phyloP scores from a whole-genome alignment of 2,888 invertebrate species.

The Spialia ferax region DNA sequence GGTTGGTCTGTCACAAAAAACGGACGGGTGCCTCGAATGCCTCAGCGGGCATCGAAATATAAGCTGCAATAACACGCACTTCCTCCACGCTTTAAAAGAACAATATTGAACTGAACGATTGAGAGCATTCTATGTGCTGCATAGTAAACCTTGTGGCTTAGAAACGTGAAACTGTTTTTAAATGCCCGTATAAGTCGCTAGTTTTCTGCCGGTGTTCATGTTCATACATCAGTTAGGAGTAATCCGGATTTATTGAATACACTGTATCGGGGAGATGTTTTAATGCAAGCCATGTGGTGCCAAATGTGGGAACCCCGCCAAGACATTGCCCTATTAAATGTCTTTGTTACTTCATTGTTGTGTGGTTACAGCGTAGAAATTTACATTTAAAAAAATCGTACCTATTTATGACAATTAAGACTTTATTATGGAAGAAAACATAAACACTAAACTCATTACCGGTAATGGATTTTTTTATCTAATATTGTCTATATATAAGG shows the following conservation, averaged over 20 bases:
- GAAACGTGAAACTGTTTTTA: constrained; percentile 59
- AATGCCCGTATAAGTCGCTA: constrained; percentile 49
- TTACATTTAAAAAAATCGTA: not conserved
- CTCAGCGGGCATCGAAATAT: constrained; percentile 84
- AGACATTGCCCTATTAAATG: constrained; percentile 80
- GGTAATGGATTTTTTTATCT: not conserved
- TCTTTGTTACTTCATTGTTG: constrained; percentile 80
- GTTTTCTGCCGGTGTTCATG: constrained; percentile 61
- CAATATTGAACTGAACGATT: constrained; percentile 48
- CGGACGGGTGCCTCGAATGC: constrained; percentile 83
- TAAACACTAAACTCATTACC: not conserved
- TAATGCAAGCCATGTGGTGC: constrained; percentile 81
- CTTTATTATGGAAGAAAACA: not conserved
- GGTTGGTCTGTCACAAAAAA: constrained; percentile 86
- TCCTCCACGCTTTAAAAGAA: constrained; percentile 71
- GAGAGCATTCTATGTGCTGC: constrained; percentile 52
- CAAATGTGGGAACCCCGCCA: constrained; percentile 85
- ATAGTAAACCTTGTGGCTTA: constrained; percentile 62
- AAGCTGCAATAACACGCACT: constrained; percentile 86
- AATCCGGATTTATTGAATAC: constrained; percentile 84
- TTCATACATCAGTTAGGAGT: constrained; percentile 68
- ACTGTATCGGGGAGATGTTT: constrained; percentile 69
- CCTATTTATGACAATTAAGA: not conserved
- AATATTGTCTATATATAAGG: not conserved
- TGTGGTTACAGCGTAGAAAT: constrained; percentile 53